Evolutionary conservation across 1,140 invertebrate genomes (phyloP).

Genomic region (Rhagoletis zephyria): DNA sequence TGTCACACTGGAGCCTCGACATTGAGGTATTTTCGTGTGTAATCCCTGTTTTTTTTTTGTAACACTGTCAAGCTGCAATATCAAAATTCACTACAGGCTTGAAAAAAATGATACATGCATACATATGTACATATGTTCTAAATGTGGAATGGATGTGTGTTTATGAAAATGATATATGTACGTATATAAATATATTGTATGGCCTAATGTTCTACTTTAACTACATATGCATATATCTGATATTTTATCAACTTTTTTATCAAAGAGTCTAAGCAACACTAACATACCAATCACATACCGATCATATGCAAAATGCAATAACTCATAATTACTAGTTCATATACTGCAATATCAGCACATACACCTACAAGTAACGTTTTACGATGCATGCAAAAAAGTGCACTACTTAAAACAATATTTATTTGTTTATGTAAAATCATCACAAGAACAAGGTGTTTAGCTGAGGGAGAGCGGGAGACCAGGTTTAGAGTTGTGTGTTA

Average conservation of each 20-base stretch:
- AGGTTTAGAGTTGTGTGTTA: too few species aligned
- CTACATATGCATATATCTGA: not conserved
- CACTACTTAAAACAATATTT: not conserved
- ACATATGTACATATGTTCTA: not conserved
- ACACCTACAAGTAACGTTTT: not conserved
- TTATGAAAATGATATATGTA: slow-evolving; percentile 6
- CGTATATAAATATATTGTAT: not conserved
- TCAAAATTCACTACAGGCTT: not conserved
- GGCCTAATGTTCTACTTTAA: not conserved
- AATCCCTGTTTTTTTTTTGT: too few species aligned
- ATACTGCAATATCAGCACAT: not conserved
- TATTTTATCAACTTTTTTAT: not conserved
- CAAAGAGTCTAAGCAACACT: slow-evolving; percentile 41
- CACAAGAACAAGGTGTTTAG: too few species aligned
- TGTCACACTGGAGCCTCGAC: too few species aligned
- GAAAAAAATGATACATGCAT: not conserved
- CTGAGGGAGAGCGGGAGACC: too few species aligned
- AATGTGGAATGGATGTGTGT: not conserved
- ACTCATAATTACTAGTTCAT: not conserved
- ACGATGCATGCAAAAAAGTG: not conserved
- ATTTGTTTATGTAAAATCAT: not conserved
- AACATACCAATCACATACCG: slow-evolving; percentile 58
- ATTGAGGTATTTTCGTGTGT: too few species aligned
- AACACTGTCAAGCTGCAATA: not conserved
- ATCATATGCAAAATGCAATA: slow-evolving; percentile 56